Evolutionary conservation across 2,797 vertebrate genomes (phyloP), one percentile per base, ranked within the genome.

Genomic region (Limosa lapponica): DNA sequence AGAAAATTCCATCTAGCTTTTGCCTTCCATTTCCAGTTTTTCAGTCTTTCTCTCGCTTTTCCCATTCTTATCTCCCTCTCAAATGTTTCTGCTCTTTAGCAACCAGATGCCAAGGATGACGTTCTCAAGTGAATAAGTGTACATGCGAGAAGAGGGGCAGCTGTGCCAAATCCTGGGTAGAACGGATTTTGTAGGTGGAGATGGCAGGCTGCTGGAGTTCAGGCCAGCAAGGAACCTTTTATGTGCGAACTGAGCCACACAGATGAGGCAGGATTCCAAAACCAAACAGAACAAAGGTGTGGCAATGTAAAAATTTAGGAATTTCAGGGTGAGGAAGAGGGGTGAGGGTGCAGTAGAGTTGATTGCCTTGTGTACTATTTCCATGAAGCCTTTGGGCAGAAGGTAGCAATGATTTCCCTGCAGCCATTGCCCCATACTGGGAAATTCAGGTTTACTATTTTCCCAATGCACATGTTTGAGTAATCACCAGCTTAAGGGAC

Each of bases 31-130:
- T 93, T 81, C 41, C 37, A 75, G n/a, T 24, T 64, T 91, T 91
- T 81, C 64, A 73, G 66, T 15, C 51, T 66, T 44, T 84, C 84
- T 82, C 18, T n/a, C 36, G 55, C 79, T 92, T 84, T 82, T 34
- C 55, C n/a, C 15, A 8, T 61, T 94, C 87, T 95, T 95, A 95
- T 89, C 82, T 85, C 23, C 11, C 75, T 93, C 75, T 96, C 41
- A 89, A 91, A 77, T 43, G 37, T 78, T 95, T 85, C 74, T 91
- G 59, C 41, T 74, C 36, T 83, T 52, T 30, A 93, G 64, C 57
- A 89, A 41, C 5, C 74, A 83, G 65, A 90, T 61, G 89, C 72
- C 94, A 97, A 91, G 74, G 79, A 28, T 87, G 71, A 92, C 23
- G 1, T 74, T 84, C 82, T 87, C 10, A 28, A 87, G 54, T 37